Evolutionary conservation across 2,888 invertebrate genomes (phyloP).

Genomic region (Dryomyza anilis): DNA sequence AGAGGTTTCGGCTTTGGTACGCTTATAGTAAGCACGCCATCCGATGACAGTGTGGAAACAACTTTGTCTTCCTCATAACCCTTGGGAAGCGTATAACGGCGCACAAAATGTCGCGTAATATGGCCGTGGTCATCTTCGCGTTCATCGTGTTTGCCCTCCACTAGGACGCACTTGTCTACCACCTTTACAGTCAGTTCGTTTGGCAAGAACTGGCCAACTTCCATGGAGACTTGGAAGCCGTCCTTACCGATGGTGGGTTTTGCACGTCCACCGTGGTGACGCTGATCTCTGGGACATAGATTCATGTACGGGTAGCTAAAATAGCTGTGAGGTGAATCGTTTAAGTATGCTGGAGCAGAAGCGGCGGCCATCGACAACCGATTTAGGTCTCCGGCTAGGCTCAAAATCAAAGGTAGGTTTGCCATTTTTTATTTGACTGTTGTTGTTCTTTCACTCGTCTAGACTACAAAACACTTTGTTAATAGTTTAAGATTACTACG

Average conservation of each 20-base stretch:
- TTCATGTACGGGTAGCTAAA: slow-evolving; percentile 25
- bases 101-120: slow-evolving; percentile 74
- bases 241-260: slow-evolving; percentile 66
- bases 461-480: background rate
- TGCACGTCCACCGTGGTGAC: slow-evolving; percentile 64
- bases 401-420: slow-evolving; percentile 51
- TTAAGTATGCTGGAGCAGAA: slow-evolving; percentile 31
- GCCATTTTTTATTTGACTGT: slow-evolving; percentile 43
- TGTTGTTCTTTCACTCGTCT: background rate
- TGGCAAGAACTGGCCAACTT: slow-evolving; percentile 79
- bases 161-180: slow-evolving; percentile 69
- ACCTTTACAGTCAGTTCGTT: slow-evolving; percentile 80
- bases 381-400: slow-evolving; percentile 50
- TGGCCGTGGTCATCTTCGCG: slow-evolving; percentile 74
- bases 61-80: slow-evolving; percentile 76
- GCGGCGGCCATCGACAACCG: slow-evolving; percentile 28
- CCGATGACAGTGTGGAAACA: slow-evolving; percentile 74
- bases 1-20: slow-evolving; percentile 66
- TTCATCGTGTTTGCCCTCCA: slow-evolving; percentile 80
- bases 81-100: slow-evolving; percentile 76
- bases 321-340: slow-evolving; percentile 17
- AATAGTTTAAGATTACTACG: background rate
- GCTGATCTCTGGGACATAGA: slow-evolving; percentile 10
- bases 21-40: slow-evolving; percentile 73
- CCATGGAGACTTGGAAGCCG: slow-evolving; percentile 74